Base-by-base conservation (phyloP, 2,888 invertebrate genomes). In the Ichneumoninae sp. region DNA sequence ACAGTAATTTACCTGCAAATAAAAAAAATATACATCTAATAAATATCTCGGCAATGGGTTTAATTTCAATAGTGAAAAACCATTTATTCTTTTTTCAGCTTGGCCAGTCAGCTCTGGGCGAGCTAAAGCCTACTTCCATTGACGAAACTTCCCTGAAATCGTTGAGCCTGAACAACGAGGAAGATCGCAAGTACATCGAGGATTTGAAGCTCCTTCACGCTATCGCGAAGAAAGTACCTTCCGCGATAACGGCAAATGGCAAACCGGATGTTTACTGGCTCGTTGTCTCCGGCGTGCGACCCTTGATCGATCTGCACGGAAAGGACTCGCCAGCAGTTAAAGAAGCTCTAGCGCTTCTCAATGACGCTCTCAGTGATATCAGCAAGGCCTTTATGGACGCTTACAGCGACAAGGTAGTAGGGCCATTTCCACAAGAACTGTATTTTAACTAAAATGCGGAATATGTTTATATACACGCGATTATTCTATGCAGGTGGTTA, bases 231-330 rank as follows among this genome's bases (percentile, higher is more conserved):
- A 95, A 95, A 94, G 94, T 95, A 89, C 89, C 93, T 77, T 95
- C 95, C 60, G 94, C 91, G 0, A 91, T 95, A 7, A 92, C 93
- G 69, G 93, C 94, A 69, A 96, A 96, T 90, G 94, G 95, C 79
- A 93, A 95, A 70, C 94, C 96, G 70, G 96, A 96, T 91, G 94
- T 96, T 88, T 96, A 95, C 91, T 96, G 96, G 96, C 94, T 97
- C 88, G 95, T 96, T 83, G 94, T 96, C 87, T 94, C 94, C 60
- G 95, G 95, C 10, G 94, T 97, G 30, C 96, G 96, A 89, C 94
- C 95, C 10, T 92, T 97, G 26, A 94, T 95, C 19, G 96, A 96
- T 90, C 94, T 94, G 78, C 95, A 97, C 91, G 96, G 96, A 5
- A 95, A 95, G 69, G 95, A 96, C 90, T 96, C 97, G 0, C 94